Base-by-base conservation (phyloP, 2,113 vertebrate species). In the Petromus typicus region DNA sequence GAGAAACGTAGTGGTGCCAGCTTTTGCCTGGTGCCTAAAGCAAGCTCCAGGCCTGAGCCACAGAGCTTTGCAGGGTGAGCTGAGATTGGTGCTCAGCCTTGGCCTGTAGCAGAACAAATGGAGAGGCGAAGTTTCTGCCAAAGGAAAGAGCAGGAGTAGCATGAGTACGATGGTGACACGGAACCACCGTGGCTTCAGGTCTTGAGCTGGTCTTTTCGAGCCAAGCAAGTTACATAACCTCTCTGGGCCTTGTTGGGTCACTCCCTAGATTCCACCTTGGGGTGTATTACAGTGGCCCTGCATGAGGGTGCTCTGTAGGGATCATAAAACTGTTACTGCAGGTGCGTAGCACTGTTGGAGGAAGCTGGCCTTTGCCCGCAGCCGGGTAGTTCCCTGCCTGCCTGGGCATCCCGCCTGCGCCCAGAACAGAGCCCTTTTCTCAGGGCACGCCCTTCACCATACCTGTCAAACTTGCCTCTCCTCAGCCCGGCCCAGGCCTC, bases 391-490 rank as follows among this genome's bases (percentile, higher is more conserved):
- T 91, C 83, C 75, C 34, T 30, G 67, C 75, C 43, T 10, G 63
- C 69, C 32, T 71, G 20, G 37, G 27, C 89, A 79, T 79, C 61
- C 59, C 45, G 80, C 90, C 90, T 89, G 81, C 64, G 30, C 92
- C 59, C 59, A 57, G 82, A 63, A 89, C 86, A 76, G 54, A 94
- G 84, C 51, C 83, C 54, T 59, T n/a, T 91, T 57, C 92, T 82
- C 13, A 56, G 40, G 20, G 61, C 81, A 92, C 66, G n/a, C 66
- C 76, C 71, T 18, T 4, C 69, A 23, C 80, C 51, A 54, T 20
- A 61, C 78, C 85, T 83, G 66, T 66, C 88, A n/a, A 95, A 78
- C 17, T 17, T 0, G 10, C 61, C 61, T 73, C 63, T 20, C 56
- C 7, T 84, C 59, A 64, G 64, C 40, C 48, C 5, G 57, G 54